Conservation (phyloP, 2,113 vertebrate genomes). For the Bostrychus sinensis region DNA sequence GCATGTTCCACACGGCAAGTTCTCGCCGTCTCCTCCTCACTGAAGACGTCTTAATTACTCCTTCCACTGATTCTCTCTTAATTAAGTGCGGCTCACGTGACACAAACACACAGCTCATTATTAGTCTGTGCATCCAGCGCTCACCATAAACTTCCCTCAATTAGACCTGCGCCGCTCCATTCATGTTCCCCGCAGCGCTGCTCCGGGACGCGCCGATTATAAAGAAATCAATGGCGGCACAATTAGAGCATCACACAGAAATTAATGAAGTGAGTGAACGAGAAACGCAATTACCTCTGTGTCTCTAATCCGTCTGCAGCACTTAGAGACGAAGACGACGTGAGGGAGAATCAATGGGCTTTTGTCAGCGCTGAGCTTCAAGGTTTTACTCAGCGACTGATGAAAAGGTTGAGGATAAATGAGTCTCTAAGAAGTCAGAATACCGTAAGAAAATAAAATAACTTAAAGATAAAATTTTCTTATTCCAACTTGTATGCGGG, state of each 20-base stretch:
- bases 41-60: slow-evolving; percentile 1
- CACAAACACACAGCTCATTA: slow-evolving; percentile 6
- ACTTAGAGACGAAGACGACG: slow-evolving; percentile 22
- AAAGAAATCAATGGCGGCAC: slow-evolving; percentile 36
- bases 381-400: slow-evolving; percentile 13
- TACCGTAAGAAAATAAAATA: no score
- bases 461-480: no score
- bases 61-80: slow-evolving; percentile 1
- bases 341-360: slow-evolving; percentile 27
- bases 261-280: slow-evolving; percentile 35
- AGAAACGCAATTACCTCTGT: slow-evolving; percentile 23
- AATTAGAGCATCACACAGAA: slow-evolving; percentile 32
- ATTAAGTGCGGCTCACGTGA: neutral
- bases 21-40: no score
- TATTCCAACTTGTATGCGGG: no score
- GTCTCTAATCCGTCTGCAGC: slow-evolving; percentile 24
- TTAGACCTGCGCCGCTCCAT: slow-evolving; percentile 25
- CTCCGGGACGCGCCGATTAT: slow-evolving; percentile 24
- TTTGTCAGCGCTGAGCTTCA: no score
- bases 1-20: no score
- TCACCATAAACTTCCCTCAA: slow-evolving; percentile 2
- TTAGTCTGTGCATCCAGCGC: neutral
- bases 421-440: no score
- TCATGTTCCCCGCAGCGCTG: slow-evolving; percentile 19
- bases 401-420: no score